Evolutionary conservation across 2,888 invertebrate genomes (phyloP).

Genomic region (Andrena haemorrhoa): DNA sequence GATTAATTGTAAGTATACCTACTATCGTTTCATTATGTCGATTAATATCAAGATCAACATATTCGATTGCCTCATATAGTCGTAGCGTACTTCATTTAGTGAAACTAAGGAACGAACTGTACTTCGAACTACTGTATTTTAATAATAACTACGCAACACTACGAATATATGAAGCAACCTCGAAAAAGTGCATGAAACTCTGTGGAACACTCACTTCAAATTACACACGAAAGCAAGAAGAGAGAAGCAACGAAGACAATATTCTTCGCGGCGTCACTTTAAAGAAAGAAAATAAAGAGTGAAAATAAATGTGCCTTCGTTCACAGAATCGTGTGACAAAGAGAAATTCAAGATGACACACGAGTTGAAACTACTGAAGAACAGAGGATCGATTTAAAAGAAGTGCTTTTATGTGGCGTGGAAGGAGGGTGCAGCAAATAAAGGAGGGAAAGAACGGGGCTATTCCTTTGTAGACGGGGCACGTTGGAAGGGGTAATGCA

Average conservation of each 20-base stretch:
- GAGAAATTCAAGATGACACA: slow-evolving; percentile 8
- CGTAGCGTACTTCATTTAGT: neutral
- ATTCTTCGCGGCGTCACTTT: neutral
- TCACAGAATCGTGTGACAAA: neutral
- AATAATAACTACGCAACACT: neutral
- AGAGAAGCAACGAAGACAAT: neutral
- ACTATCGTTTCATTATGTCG: neutral
- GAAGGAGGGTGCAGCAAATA: neutral
- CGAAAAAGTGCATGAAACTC: neutral
- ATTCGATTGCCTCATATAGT: neutral
- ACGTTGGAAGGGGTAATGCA: slow-evolving; percentile 72
- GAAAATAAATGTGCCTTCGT: slow-evolving; percentile 17
- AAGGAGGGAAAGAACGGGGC: slow-evolving; percentile 7
- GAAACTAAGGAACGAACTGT: neutral
- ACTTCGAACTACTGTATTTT: neutral
- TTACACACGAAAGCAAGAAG: neutral
- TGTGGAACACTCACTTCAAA: neutral
- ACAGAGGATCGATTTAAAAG: slow-evolving; percentile 3
- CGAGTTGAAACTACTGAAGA: neutral
- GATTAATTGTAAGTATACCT: neutral
- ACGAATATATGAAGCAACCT: neutral
- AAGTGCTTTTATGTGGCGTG: neutral
- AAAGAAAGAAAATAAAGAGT: neutral
- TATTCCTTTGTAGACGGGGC: slow-evolving; percentile 33
- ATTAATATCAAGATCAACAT: neutral